These are phyloP conservation scores for Menura novaehollandiae DNA, from an alignment of 2,113 vertebrate genomes.

Conservation along the genomic window DNA sequence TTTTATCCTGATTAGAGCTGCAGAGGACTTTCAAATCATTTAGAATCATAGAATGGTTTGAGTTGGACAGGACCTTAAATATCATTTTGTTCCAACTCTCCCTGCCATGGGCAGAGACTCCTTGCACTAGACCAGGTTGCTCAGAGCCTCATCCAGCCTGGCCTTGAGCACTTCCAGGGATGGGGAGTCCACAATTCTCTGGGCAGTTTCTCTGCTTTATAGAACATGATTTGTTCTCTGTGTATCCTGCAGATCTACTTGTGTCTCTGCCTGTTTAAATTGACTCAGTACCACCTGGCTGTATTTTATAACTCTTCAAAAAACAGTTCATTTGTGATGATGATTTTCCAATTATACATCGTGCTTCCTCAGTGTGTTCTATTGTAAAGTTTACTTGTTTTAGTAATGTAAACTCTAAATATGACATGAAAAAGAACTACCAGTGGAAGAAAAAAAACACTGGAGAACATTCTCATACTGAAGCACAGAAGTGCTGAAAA, in stretches of 20 bases:
- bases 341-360: background rate
- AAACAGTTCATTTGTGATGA: background rate
- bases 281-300: background rate
- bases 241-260: background rate
- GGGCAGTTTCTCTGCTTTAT: background rate
- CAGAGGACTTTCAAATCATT: fast-evolving
- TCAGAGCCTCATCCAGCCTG: no score
- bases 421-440: background rate
- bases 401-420: background rate
- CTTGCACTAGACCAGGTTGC: background rate
- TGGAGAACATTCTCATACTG: background rate
- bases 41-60: no score
- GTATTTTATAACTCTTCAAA: fast-evolving
- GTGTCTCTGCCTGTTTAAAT: background rate
- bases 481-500: background rate
- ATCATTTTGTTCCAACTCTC: background rate
- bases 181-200: fast-evolving
- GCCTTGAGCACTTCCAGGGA: background rate
- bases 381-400: background rate
- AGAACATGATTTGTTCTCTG: background rate
- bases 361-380: background rate
- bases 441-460: fast-evolving
- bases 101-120: background rate
- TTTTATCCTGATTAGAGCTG: background rate
- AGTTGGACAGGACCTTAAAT: background rate